Conservation (phyloP, 2,113 vertebrate genomes). For the Cyprinodon brontotheroides region DNA sequence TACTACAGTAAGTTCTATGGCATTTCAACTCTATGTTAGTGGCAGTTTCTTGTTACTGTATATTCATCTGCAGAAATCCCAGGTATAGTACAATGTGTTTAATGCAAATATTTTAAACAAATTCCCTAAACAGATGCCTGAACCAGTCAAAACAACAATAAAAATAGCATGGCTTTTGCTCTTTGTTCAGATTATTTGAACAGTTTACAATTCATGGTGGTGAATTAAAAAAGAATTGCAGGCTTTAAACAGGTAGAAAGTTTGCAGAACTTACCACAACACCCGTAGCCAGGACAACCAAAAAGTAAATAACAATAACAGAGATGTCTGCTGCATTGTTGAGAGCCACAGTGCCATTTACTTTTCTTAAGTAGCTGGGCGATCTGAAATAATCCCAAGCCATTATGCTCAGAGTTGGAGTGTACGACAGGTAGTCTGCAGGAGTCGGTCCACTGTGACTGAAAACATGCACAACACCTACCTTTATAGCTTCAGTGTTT, state of each 20-base stretch:
- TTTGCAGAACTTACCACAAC: conserved; percentile 86
- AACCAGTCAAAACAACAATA: too few species aligned
- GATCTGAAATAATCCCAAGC: conserved; percentile 70
- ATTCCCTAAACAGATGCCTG: too few species aligned
- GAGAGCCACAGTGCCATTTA: conserved; percentile 47
- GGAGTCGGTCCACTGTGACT: conserved; percentile 25
- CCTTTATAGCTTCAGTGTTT: conserved; percentile 18
- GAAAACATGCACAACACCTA: conserved; percentile 35
- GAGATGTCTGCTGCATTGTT: conserved; percentile 92
- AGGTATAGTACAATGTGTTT: neutral
- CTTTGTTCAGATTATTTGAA: neutral
- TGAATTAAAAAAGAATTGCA: conserved; percentile 34
- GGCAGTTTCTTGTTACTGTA: neutral
- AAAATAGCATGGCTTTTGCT: too few species aligned
- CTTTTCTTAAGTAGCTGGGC: conserved; percentile 30
- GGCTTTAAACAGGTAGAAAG: neutral
- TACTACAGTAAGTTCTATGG: too few species aligned
- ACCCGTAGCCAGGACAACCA: conserved; percentile 91
- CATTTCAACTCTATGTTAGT: neutral
- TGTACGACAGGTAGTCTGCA: neutral
- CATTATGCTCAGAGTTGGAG: conserved; percentile 59
- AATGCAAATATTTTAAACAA: too few species aligned
- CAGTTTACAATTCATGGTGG: neutral
- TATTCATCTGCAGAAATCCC: neutral
- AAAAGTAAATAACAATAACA: conserved; percentile 91